phyloP scores from a whole-genome alignment of 2,797 vertebrate genomes.

The Hippopotamyrus pictus region DNA sequence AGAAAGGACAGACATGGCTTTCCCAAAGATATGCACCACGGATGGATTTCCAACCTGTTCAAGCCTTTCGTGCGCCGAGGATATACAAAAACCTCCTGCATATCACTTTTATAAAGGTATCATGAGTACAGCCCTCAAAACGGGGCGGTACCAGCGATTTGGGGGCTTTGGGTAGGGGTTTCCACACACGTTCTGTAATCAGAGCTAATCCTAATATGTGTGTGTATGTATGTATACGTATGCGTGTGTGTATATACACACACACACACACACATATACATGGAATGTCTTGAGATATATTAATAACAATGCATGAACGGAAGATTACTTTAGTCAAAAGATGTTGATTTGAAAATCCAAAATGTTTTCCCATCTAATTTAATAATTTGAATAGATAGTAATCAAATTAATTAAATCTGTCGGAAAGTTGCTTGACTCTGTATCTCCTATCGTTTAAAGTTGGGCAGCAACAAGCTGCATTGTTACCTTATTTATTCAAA shows the following conservation, averaged over 20 bases:
- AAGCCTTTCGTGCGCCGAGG: neutral
- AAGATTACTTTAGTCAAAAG: neutral
- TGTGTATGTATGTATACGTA: neutral
- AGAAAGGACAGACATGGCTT: neutral
- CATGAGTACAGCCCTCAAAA: neutral
- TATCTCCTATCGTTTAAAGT: neutral
- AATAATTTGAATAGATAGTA: neutral
- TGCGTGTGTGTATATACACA: neutral
- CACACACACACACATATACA: neutral
- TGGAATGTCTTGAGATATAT: neutral
- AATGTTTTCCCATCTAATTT: neutral
- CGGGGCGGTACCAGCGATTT: neutral
- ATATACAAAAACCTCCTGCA: neutral
- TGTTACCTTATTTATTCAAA: neutral
- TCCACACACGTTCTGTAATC: neutral
- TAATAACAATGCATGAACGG: neutral
- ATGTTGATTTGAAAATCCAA: neutral
- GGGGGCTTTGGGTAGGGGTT: neutral
- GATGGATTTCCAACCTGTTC: neutral
- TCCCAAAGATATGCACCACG: conserved; percentile 21
- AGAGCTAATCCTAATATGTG: neutral
- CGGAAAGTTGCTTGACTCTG: neutral
- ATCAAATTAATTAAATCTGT: neutral
- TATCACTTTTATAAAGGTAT: neutral
- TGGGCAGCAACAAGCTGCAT: neutral